Percentiles rank a stretch among this genome's conserved stretches.
Conservation (phyloP, 2,888 invertebrate species). For the Sarcophaga carnaria region DNA sequence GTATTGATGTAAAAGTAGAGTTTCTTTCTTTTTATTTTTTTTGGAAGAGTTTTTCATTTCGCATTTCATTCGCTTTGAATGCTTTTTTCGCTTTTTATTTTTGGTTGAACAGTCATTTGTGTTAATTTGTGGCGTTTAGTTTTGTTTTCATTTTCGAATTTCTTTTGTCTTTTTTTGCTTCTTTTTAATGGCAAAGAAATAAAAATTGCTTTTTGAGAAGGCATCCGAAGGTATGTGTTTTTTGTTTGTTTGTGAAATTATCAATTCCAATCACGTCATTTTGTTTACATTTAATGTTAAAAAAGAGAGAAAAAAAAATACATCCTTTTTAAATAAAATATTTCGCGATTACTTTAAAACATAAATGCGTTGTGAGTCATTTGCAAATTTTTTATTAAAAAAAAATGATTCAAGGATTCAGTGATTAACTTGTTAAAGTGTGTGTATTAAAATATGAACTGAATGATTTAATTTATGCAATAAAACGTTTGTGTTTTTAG, state of each 20-base stretch:
- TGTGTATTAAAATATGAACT: too few species aligned
- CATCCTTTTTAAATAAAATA: slow-evolving; percentile 43
- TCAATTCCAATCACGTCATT: slow-evolving; percentile 34
- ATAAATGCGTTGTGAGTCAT: too few species aligned
- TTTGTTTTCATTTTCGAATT: slow-evolving; percentile 9
- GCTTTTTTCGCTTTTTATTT: slow-evolving; percentile 17
- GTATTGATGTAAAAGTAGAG: slow-evolving; percentile 54
- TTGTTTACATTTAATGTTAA: slow-evolving; percentile 3
- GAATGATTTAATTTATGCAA: too few species aligned
- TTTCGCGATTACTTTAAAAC: background rate
- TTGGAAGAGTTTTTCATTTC: slow-evolving; percentile 15
- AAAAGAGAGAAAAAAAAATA: background rate
- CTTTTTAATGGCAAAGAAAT: slow-evolving; percentile 5
- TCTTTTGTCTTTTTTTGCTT: slow-evolving; percentile 17
- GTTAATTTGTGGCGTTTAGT: slow-evolving; percentile 60
- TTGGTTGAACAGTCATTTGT: slow-evolving; percentile 57
- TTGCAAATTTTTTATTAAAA: background rate
- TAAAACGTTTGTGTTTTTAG: too few species aligned
- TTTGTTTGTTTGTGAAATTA: slow-evolving; percentile 10
- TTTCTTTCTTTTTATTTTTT: slow-evolving; percentile 1
- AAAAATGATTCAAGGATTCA: background rate
- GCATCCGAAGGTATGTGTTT: background rate
- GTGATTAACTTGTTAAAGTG: background rate
- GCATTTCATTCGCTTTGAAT: background rate
- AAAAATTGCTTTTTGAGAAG: slow-evolving; percentile 8